phyloP scores from a whole-genome alignment of 2,888 invertebrate species.

The Coleophora flavipennella region DNA sequence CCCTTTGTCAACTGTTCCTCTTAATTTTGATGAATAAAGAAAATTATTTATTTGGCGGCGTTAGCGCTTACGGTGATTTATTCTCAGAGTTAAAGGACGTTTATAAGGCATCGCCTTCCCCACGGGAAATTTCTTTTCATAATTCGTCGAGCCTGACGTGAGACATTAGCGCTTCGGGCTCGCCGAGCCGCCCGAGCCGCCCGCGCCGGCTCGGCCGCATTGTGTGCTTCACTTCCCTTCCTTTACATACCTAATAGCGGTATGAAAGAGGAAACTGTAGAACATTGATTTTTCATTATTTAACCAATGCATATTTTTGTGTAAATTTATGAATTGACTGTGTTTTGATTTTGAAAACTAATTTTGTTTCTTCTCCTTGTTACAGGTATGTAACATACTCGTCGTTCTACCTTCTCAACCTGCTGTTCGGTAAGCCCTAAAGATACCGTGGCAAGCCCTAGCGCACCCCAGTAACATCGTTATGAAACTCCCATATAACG shows the following conservation, averaged over 20 bases:
- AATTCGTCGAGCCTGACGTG: constrained; percentile 39
- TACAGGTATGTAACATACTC: constrained; percentile 6
- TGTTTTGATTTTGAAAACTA: no score
- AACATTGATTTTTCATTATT: no score
- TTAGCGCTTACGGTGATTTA: constrained; percentile 63
- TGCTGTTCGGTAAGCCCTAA: constrained; percentile 3
- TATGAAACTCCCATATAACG: constrained; percentile 29
- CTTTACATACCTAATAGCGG: no score
- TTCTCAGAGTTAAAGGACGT: constrained; percentile 50
- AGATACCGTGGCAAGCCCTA: constrained; percentile 14
- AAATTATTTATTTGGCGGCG: constrained; percentile 67
- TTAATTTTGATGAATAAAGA: constrained; percentile 71
- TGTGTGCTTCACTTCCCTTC: constrained; percentile 1
- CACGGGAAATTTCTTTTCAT: constrained; percentile 51
- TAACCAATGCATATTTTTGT: neutral
- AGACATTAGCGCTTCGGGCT: constrained; percentile 33
- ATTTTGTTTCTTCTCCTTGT: neutral
- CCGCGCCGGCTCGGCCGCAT: constrained; percentile 23
- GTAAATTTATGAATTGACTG: no score
- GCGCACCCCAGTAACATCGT: constrained; percentile 37
- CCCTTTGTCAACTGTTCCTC: constrained; percentile 67
- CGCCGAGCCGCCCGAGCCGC: constrained; percentile 34
- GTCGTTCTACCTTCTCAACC: neutral
- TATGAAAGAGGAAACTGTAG: no score
- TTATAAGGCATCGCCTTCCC: constrained; percentile 44